Evolutionary conservation across 2,797 vertebrate species (phyloP).

Genomic region (Gambusia yucatana): DNA sequence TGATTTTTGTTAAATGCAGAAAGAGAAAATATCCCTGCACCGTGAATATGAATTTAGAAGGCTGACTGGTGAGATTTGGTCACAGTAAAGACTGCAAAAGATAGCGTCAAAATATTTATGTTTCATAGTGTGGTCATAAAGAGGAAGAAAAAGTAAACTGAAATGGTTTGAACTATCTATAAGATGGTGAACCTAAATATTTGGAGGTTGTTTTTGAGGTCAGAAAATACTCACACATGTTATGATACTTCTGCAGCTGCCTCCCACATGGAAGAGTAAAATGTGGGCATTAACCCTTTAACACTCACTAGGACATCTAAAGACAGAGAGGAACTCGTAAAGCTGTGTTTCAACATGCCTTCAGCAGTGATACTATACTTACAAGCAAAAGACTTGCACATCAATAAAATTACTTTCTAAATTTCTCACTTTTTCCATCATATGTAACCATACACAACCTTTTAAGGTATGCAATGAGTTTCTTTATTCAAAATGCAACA

Average conservation of each 20-base stretch:
- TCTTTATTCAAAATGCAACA: background rate
- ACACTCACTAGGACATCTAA: background rate
- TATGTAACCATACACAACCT: background rate
- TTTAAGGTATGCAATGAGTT: background rate
- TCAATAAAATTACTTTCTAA: background rate
- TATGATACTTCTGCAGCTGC: constrained; percentile 66
- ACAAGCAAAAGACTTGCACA: background rate
- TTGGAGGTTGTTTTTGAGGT: constrained; percentile 53
- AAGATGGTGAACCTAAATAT: constrained; percentile 50
- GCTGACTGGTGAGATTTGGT: constrained; percentile 11
- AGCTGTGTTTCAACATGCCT: background rate
- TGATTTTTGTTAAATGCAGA: background rate
- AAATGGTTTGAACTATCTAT: constrained; percentile 52
- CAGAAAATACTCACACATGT: constrained; percentile 62
- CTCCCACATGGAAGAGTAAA: constrained; percentile 63
- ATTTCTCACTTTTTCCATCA: background rate
- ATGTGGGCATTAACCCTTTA: constrained; percentile 34
- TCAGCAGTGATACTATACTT: background rate
- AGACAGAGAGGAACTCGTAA: constrained; percentile 9
- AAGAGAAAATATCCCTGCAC: background rate
- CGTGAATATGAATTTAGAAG: background rate
- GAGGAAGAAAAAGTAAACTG: constrained; percentile 37
- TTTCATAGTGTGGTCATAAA: constrained; percentile 14
- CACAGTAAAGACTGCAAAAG: constrained; percentile 23
- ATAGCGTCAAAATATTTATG: constrained; percentile 4